These are phyloP conservation scores for Abscondita cerata DNA, from an alignment of 2,888 invertebrate species.

Conservation along the genomic window DNA sequence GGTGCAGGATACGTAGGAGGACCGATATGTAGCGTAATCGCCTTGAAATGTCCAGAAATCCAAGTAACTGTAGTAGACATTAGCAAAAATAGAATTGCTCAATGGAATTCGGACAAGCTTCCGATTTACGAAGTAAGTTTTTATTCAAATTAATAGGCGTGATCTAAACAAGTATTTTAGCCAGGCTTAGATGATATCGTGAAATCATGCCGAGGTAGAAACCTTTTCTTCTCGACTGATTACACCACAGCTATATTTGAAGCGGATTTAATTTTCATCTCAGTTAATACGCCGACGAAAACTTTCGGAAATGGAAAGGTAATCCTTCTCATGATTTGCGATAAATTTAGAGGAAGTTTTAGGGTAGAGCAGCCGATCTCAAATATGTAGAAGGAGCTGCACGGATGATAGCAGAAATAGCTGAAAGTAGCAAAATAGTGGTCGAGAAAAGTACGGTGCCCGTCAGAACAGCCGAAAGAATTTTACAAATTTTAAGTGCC, in stretches of 20 bases:
- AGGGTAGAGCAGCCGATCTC: conserved; percentile 95
- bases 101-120: conserved; percentile 97
- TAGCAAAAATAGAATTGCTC: conserved; percentile 86
- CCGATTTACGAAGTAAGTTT: conserved; percentile 91
- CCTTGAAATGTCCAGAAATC: conserved; percentile 94
- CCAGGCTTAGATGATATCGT: conserved; percentile 95
- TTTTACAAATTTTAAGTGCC: conserved; percentile 92
- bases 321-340: background rate
- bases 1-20: conserved; percentile 99
- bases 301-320: conserved; percentile 95
- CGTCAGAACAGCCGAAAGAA: conserved; percentile 96
- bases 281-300: conserved; percentile 99
- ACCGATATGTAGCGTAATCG: conserved; percentile 97
- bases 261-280: conserved; percentile 98
- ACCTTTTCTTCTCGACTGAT: conserved; percentile 95
- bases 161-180: conserved; percentile 58
- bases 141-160: conserved; percentile 8
- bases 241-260: conserved; percentile 86
- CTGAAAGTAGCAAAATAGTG: conserved; percentile 91
- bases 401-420: conserved; percentile 92
- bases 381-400: conserved; percentile 97
- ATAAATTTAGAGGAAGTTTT: conserved; percentile 7
- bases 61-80: conserved; percentile 96
- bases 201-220: conserved; percentile 82
- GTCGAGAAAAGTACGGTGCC: conserved; percentile 99